phyloP scores from a whole-genome alignment of 1,140 invertebrate genomes.

The Lordiphosa stackelbergi region DNA sequence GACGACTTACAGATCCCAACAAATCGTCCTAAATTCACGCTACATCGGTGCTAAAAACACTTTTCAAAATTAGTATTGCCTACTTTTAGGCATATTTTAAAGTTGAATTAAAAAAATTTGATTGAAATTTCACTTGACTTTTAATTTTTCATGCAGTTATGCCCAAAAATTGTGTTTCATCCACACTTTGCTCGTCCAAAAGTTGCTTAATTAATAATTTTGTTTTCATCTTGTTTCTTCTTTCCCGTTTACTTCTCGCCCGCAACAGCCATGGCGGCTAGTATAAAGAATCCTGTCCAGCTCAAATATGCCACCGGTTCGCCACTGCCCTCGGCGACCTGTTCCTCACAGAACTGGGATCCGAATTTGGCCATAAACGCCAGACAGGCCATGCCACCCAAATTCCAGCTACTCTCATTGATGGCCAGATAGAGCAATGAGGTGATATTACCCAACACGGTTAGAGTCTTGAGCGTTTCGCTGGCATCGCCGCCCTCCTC shows the following conservation, averaged over 20 bases:
- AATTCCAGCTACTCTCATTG: constrained; percentile 47
- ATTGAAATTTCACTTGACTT: no score
- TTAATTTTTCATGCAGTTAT: not conserved
- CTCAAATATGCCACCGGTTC: constrained; percentile 31
- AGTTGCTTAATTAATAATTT: not conserved
- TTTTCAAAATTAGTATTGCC: no score
- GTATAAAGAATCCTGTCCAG: constrained; percentile 45
- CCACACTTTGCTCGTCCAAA: constrained; percentile 29
- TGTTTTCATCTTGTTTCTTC: not conserved
- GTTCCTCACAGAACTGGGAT: constrained; percentile 21
- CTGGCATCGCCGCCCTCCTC: constrained; percentile 2
- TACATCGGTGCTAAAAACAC: no score
- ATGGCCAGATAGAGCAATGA: constrained; percentile 54
- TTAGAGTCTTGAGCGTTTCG: constrained; percentile 47
- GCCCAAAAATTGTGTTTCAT: constrained; percentile 16
- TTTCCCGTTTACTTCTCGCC: constrained; percentile 28
- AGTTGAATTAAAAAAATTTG: no score
- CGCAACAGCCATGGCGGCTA: constrained; percentile 17
- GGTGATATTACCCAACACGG: constrained; percentile 62
- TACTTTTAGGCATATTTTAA: no score
- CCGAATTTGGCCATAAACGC: constrained; percentile 64
- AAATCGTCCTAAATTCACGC: no score
- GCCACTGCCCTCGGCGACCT: constrained; percentile 8
- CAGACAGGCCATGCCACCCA: constrained; percentile 57
- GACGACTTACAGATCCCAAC: no score